phyloP scores from a whole-genome alignment of 2,888 invertebrate species.

The Cotesia congregata region DNA sequence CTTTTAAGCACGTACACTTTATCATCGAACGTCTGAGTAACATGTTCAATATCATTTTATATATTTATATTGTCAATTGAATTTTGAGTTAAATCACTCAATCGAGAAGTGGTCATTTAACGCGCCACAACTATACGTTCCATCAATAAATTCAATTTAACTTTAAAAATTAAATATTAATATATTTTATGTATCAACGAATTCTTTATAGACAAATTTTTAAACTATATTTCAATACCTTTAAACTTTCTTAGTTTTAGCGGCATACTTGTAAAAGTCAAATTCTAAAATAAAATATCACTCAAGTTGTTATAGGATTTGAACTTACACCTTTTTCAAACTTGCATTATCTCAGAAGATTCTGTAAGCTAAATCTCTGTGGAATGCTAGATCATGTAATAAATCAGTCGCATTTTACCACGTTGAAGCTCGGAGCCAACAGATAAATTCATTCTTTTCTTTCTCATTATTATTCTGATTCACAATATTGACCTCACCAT shows the following conservation, averaged over 20 bases:
- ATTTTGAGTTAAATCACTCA: not conserved
- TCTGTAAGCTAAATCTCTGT: not conserved
- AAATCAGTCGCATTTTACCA: not conserved
- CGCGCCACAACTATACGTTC: not conserved
- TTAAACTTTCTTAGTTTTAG: not conserved
- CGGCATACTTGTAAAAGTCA: not conserved
- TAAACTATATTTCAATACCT: not conserved
- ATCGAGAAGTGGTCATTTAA: conserved; percentile 8
- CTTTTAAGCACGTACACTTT: conserved; percentile 17
- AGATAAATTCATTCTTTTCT: not conserved
- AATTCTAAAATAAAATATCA: not conserved
- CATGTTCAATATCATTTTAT: conserved; percentile 23
- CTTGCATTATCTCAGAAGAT: not conserved
- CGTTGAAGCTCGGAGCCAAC: not conserved
- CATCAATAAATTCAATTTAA: not conserved
- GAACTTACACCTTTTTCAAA: not conserved
- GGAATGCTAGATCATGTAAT: not conserved
- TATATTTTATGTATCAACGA: not conserved
- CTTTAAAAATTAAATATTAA: not conserved
- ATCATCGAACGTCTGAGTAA: conserved; percentile 15
- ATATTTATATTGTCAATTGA: conserved; percentile 9
- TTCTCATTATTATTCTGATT: not conserved
- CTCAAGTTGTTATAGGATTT: not conserved
- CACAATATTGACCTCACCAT: not conserved
- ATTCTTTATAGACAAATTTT: not conserved